phyloP scores from a whole-genome alignment of 2,888 invertebrate genomes.

The Leptarthrus brevirostris region DNA sequence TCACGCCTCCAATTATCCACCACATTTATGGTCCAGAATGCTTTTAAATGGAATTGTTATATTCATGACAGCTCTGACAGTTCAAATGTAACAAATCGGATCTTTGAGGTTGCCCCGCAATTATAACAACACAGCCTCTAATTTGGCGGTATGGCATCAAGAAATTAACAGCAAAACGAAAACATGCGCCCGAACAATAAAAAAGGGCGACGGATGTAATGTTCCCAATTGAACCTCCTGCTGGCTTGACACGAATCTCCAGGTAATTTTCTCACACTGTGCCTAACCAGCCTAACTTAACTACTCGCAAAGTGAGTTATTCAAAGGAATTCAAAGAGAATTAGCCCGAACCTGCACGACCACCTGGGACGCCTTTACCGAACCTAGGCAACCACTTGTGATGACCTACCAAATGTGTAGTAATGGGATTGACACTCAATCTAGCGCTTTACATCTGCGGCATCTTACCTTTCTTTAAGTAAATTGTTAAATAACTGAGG shows the following conservation, averaged over 20 bases:
- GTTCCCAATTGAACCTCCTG: slow-evolving; percentile 44
- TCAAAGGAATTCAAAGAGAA: background rate
- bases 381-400: background rate
- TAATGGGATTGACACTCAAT: slow-evolving; percentile 43
- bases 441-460: background rate
- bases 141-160: slow-evolving; percentile 42
- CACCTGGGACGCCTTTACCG: slow-evolving; percentile 31
- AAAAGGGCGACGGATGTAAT: slow-evolving; percentile 27
- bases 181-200: slow-evolving; percentile 42
- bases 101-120: slow-evolving; percentile 22
- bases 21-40: slow-evolving; percentile 7
- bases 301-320: slow-evolving; percentile 36
- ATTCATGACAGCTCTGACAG: slow-evolving; percentile 41
- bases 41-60: slow-evolving; percentile 41
- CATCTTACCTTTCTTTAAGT: background rate
- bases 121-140: slow-evolving; percentile 42
- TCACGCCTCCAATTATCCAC: slow-evolving; percentile 48
- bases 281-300: slow-evolving; percentile 19
- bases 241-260: slow-evolving; percentile 24
- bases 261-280: slow-evolving; percentile 36
- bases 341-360: background rate
- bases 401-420: slow-evolving; percentile 21
- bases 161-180: slow-evolving; percentile 35
- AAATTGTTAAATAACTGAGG: slow-evolving; percentile 10
- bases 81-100: slow-evolving; percentile 38